phyloP scores from a whole-genome alignment of 2,888 invertebrate species.

The Coenonympha arcania region DNA sequence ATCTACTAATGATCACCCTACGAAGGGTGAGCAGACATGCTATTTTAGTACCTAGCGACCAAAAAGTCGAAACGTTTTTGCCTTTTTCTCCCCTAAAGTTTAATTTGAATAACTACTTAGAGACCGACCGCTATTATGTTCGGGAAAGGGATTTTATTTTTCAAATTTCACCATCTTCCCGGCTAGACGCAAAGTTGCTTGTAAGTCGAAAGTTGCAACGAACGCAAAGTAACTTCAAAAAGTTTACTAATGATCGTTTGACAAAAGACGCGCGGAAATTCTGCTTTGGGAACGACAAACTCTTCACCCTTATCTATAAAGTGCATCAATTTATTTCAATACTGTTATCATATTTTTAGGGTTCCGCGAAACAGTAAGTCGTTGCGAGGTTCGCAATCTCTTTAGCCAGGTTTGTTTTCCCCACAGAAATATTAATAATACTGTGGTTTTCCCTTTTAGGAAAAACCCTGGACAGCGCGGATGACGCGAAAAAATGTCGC shows the following conservation, averaged over 20 bases:
- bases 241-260: constrained; percentile 7
- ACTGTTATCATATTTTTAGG: too few relatives aligned
- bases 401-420: too few relatives aligned
- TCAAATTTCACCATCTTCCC: background rate
- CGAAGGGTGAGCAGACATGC: constrained; percentile 9
- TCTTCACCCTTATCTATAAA: background rate
- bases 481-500: too few relatives aligned
- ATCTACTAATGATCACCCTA: constrained; percentile 10
- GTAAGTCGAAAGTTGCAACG: background rate
- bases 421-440: too few relatives aligned
- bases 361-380: too few relatives aligned
- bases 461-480: too few relatives aligned
- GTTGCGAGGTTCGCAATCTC: too few relatives aligned
- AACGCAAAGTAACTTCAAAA: background rate
- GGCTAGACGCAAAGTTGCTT: background rate
- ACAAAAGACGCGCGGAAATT: background rate
- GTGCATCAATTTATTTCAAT: background rate
- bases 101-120: background rate
- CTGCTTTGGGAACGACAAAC: background rate
- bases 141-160: background rate
- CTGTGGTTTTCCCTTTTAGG: too few relatives aligned
- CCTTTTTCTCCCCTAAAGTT: background rate
- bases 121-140: background rate
- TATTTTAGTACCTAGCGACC: constrained; percentile 15
- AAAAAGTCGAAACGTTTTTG: constrained; percentile 1